A percentile compares a stretch with the other conserved stretches of the same genome.
These are phyloP conservation scores for Hyperopisus bebe DNA, from an alignment of 2,113 vertebrate species.

Conservation along the genomic window DNA sequence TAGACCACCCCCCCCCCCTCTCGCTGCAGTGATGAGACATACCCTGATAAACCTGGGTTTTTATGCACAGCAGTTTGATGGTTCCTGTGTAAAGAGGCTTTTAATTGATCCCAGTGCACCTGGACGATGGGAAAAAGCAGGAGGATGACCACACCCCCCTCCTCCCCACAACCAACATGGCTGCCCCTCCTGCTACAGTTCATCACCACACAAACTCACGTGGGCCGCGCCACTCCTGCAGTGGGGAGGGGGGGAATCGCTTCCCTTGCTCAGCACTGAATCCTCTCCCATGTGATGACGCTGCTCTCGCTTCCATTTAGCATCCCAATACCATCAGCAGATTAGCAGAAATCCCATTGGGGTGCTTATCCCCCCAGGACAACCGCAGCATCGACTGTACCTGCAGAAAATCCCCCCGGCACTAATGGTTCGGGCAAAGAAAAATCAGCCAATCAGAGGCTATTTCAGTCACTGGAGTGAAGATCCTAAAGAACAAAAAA, in stretches of 20 bases:
- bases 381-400: not conserved
- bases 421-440: not conserved
- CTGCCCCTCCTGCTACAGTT: not conserved
- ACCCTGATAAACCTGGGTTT: constrained; percentile 36
- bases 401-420: not conserved
- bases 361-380: constrained; percentile 31
- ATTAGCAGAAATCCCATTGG: constrained; percentile 43
- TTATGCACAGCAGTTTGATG: constrained; percentile 36
- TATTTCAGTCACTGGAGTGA: not conserved
- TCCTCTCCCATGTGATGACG: constrained; percentile 23
- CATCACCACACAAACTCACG: not conserved
- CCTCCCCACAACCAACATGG: not conserved
- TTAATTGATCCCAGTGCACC: constrained; percentile 46
- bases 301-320: constrained; percentile 36
- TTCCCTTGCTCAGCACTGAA: not conserved
- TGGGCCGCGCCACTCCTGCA: not conserved
- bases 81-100: constrained; percentile 48
- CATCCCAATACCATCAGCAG: constrained; percentile 43
- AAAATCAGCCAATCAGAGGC: not conserved
- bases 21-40: not conserved
- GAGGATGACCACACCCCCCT: not conserved
- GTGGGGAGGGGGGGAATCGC: not conserved
- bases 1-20: not conserved
- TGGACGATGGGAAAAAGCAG: constrained; percentile 21
- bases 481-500: not conserved